Evolutionary conservation across 2,888 invertebrate species (phyloP), one percentile per base, ranked within the genome.

Genomic region (Beris morrisii): DNA sequence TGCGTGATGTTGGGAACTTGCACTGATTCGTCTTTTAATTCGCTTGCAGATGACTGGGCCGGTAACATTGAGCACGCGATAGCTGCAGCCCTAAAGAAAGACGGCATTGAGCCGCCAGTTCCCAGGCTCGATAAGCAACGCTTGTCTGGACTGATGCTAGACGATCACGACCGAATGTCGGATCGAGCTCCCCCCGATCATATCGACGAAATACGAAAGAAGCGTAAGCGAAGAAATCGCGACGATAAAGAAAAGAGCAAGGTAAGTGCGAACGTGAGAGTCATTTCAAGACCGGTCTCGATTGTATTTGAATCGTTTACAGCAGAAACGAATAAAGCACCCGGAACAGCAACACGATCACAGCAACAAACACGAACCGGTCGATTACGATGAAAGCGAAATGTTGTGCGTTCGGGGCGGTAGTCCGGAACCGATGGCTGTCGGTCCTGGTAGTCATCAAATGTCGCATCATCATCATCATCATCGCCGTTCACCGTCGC

Each of bases 331-430:
- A 7, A 7, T n/a, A 13, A 64, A 64, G 44, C 44, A 45, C n/a
- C 4, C 5, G 5, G 52, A 64, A 12, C 9, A 31, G 2, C 43
- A 64, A 22, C 53, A 38, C 7, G 38, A 38, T 38, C 22, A 48
- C 31, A 32, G n/a, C 5, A 28, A 22, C 6, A 63, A 43, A 12
- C 43, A 22, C 4, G n/a, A 64, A 9, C 11, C 38, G 5, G 58
- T 57, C 38, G 82, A 86, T 69, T 80, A 86, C 76, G 89, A 92
- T 76, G 91, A 92, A 74, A 89, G 87, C 75, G 92, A 92, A 78
- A 88, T 92, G 88, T 81, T 92, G 75, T 91, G 90, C 77, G 84
- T 92, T 9, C 84, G 92, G 59, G 91, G 92, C 45, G 91, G 90
- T 15, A 91, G 91, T 63, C 90, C 92, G 7, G 77, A 79, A 46